A percentile compares a stretch with the other conserved stretches of the same genome.
These are phyloP conservation scores for Tetraneura akinire DNA, from an alignment of 1,140 invertebrate genomes.

Conservation along the genomic window DNA sequence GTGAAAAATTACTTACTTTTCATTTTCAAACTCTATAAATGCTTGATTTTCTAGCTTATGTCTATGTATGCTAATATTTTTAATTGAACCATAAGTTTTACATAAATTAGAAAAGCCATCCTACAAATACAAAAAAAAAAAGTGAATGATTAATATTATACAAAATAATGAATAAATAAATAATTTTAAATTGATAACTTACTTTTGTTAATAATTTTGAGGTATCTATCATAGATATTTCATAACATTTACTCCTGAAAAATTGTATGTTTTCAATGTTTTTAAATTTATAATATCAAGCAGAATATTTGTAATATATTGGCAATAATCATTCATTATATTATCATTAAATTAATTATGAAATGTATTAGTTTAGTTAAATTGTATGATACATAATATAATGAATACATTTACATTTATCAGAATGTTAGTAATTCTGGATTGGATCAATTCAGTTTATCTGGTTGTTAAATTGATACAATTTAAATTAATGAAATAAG, in stretches of 20 bases:
- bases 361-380: no score
- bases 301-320: no score
- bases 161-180: neutral
- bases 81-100: neutral
- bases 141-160: neutral
- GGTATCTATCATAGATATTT: neutral
- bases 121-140: conserved; percentile 1
- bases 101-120: conserved; percentile 28
- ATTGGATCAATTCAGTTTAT: no score
- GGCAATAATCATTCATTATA: no score
- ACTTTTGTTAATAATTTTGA: neutral
- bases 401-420: no score
- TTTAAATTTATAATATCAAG: no score
- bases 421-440: no score
- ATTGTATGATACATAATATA: no score
- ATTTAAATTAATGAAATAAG: no score
- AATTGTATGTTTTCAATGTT: no score
- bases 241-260: neutral
- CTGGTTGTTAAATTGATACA: no score
- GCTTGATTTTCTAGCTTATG: neutral
- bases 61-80: conserved; percentile 3
- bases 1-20: conserved; percentile 8
- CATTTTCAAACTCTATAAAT: conserved; percentile 36
- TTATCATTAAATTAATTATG: no score
- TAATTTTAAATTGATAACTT: neutral